Evolutionary conservation across 2,797 vertebrate species (phyloP).

Genomic region (Margarornis squamiger): DNA sequence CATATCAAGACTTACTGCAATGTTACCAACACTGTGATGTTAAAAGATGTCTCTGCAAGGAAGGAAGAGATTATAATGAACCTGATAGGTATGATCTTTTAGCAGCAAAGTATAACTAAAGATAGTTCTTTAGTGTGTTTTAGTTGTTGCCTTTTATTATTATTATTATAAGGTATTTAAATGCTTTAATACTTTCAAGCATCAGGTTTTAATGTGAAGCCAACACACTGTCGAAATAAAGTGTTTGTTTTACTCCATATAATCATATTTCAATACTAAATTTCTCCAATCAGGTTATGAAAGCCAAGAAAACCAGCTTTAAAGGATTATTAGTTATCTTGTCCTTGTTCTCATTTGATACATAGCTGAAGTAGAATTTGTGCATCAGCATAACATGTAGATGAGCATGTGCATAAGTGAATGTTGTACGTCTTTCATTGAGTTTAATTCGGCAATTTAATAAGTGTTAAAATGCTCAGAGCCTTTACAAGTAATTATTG

Average conservation of each 20-base stretch:
- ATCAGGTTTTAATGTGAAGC: not conserved
- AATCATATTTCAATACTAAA: not conserved
- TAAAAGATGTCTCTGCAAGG: slow-evolving; percentile 79
- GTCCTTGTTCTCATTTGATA: not conserved
- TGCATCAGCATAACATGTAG: not conserved
- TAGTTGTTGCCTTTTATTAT: not conserved
- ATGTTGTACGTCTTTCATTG: not conserved
- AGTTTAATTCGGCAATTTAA: not conserved
- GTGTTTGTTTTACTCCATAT: not conserved
- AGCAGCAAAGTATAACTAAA: not conserved
- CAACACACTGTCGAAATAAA: not conserved
- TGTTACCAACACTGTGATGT: slow-evolving; percentile 87
- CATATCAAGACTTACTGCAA: slow-evolving; percentile 89
- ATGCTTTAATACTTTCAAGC: not conserved
- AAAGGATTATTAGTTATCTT: not conserved
- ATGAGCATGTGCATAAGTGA: not conserved
- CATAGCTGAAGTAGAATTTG: not conserved
- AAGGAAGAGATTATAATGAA: slow-evolving; percentile 83
- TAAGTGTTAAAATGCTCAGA: not conserved
- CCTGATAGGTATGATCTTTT: slow-evolving; percentile 76
- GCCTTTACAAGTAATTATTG: not conserved
- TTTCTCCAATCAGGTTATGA: not conserved
- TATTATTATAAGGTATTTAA: not conserved
- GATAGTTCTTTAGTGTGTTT: not conserved
- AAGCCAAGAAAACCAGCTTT: not conserved